A percentile compares a stretch with the other conserved stretches of the same genome.
Conservation (phyloP, 1,140 invertebrate genomes). For the Philaenus spumarius region DNA sequence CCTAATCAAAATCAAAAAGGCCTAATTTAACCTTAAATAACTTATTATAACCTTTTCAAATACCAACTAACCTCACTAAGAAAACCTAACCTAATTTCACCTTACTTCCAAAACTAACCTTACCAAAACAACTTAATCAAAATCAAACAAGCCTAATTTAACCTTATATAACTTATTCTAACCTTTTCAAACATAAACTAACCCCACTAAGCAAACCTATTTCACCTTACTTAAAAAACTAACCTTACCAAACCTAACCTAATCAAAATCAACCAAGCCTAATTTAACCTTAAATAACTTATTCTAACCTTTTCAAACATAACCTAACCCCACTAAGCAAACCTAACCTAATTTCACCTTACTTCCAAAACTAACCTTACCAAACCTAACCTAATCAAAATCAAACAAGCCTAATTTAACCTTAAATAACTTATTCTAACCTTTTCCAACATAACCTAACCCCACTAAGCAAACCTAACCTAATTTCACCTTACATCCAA, state of each 20-base stretch:
- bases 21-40: too few species aligned
- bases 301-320: slow-evolving; percentile 33
- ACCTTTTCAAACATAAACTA: slow-evolving; percentile 32
- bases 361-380: too few species aligned
- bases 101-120: too few species aligned
- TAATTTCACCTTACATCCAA: slow-evolving; percentile 23
- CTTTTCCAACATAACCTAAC: slow-evolving; percentile 32
- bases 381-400: slow-evolving; percentile 34
- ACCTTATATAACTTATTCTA: slow-evolving; percentile 34
- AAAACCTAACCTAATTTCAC: slow-evolving; percentile 29
- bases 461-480: too few species aligned
- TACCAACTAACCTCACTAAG: slow-evolving; percentile 30
- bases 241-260: slow-evolving; percentile 37
- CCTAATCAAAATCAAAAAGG: too few species aligned
- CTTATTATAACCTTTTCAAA: too few species aligned
- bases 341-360: too few species aligned
- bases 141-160: slow-evolving; percentile 30
- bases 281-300: slow-evolving; percentile 21
- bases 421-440: slow-evolving; percentile 30
- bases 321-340: too few species aligned
- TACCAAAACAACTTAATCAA: slow-evolving; percentile 31
- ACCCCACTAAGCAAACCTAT: too few species aligned
- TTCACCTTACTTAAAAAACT: too few species aligned
- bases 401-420: slow-evolving; percentile 32
- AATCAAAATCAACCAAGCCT: slow-evolving; percentile 26